Base-by-base conservation (phyloP, 2,113 vertebrate species). In the Trematomus loennbergii region DNA sequence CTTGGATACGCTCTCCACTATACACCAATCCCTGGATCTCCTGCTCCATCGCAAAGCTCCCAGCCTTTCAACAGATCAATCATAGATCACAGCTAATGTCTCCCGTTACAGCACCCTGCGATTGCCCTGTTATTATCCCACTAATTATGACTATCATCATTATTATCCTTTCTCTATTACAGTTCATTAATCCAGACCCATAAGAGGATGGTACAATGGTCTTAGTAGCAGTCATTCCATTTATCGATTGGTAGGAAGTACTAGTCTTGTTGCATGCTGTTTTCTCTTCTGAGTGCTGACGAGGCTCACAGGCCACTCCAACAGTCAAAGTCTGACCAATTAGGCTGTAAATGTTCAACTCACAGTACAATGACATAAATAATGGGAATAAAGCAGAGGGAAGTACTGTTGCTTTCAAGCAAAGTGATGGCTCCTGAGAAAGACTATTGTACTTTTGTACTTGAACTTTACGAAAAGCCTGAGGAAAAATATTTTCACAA, bases 101-200 rank as follows among this genome's bases (percentile, higher is more conserved):
- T 92, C 88, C 85, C 69, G 77, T 92, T 89, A 89, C 36, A 10
- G 79, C 83, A 77, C 73, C 80, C 84, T 78, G 79, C 87, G 86
- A 90, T 91, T 87, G 75, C 86, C 81, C 86, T 81, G 81, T 90
- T 91, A 90, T 90, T 90, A 92, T 89, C 84, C 72, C 87, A 63
- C 88, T 91, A 87, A 92, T 93, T 89, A 90, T 79, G 82, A 88
- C 85, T 88, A 93, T 76, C 75, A 90, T 92, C 87, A 91, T 93
- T 92, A 92, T 91, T 93, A 92, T 94, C 88, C 87, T 93, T 94
- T 90, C 86, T 85, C 88, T 82, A 93, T 93, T 93, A 91, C 90
- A 86, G 88, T 88, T 92, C 92, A 94, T 92, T 94, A 92, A 91
- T 89, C 68, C 54, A 75, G 72, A 84, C 87, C 81, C 52, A 74